Evolutionary conservation across 2,113 vertebrate species (phyloP).

Genomic region (Aspiorhynchus laticeps): DNA sequence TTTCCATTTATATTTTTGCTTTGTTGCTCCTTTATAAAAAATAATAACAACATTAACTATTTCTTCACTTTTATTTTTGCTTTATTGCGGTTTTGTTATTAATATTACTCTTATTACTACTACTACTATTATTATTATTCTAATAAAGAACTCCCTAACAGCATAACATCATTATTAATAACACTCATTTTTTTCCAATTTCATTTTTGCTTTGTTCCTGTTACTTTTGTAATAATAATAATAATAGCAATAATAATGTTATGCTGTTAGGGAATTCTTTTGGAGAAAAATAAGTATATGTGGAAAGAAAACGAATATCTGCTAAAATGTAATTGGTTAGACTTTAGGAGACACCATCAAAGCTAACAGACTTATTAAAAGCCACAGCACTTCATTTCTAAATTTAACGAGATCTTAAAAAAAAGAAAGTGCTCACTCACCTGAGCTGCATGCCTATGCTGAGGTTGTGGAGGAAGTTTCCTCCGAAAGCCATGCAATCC

Average conservation of each 20-base stretch:
- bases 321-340: not conserved
- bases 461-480: conserved; percentile 99
- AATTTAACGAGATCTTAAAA: too few species aligned
- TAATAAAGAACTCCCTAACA: not conserved
- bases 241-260: too few species aligned
- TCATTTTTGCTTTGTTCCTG: not conserved
- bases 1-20: too few species aligned
- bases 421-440: conserved; percentile 68
- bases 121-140: not conserved
- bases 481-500: conserved; percentile 99
- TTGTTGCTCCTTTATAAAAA: too few species aligned
- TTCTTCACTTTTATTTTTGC: too few species aligned
- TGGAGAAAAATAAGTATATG: not conserved
- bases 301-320: not conserved
- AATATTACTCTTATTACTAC: too few species aligned
- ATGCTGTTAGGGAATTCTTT: not conserved
- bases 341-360: not conserved
- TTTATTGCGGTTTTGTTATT: too few species aligned
- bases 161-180: too few species aligned
- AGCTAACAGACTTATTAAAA: not conserved
- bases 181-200: not conserved
- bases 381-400: not conserved
- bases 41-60: too few species aligned
- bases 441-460: conserved; percentile 99
- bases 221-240: not conserved